phyloP scores from a whole-genome alignment of 2,888 invertebrate genomes.

The Steinernema scapterisci region DNA sequence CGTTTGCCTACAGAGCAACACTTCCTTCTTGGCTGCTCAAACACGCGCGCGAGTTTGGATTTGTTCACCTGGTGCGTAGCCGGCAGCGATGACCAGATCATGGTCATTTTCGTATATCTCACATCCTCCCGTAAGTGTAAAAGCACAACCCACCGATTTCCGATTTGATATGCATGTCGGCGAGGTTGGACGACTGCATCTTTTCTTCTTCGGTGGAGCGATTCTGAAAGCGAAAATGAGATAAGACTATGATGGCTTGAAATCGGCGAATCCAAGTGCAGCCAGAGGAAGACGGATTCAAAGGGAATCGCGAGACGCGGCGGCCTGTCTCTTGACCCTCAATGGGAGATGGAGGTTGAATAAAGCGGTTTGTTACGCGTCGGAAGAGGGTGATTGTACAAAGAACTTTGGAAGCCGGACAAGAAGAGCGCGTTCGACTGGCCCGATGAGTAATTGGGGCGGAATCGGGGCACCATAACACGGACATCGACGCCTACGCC shows the following conservation, averaged over 20 bases:
- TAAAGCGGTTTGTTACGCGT: too few species aligned
- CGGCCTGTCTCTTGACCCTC: too few species aligned
- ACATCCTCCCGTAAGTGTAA: not conserved
- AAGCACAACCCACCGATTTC: not conserved
- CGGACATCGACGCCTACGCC: not conserved
- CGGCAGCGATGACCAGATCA: not conserved
- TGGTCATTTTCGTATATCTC: not conserved
- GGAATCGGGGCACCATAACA: constrained; percentile 15
- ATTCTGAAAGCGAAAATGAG: not conserved
- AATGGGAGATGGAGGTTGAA: too few species aligned
- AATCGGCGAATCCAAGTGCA: too few species aligned
- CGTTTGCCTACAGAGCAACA: not conserved
- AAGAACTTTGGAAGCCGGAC: constrained; percentile 24
- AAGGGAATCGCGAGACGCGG: too few species aligned
- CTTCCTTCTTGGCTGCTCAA: constrained; percentile 25
- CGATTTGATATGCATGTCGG: not conserved
- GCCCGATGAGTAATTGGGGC: constrained; percentile 33
- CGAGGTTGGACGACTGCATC: not conserved
- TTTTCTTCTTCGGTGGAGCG: not conserved
- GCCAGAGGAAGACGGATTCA: too few species aligned
- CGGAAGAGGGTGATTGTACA: constrained; percentile 29
- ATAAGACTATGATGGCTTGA: too few species aligned
- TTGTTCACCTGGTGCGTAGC: constrained; percentile 15
- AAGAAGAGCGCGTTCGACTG: constrained; percentile 23
- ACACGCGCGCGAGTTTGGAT: constrained; percentile 24